Conservation (phyloP, 1,140 invertebrate genomes). For the Cyphomyrmex costatus region DNA sequence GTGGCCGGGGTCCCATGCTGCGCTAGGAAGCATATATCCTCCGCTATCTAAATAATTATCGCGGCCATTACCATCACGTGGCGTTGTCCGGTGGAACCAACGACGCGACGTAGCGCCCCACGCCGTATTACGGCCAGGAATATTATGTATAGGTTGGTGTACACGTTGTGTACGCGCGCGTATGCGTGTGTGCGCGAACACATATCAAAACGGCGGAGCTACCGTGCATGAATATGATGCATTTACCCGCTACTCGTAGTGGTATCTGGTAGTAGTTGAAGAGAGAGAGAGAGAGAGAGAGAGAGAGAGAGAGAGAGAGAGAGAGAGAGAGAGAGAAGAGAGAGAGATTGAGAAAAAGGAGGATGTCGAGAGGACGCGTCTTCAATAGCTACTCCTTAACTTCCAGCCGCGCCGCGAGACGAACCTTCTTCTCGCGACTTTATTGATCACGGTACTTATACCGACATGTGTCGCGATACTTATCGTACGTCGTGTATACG, state of each 20-base stretch:
- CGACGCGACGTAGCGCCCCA: slow-evolving; percentile 76
- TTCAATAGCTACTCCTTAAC: slow-evolving; percentile 62
- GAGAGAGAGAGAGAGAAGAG: neutral
- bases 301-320: neutral
- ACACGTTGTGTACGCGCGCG: slow-evolving; percentile 19
- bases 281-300: neutral
- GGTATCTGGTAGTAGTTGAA: neutral
- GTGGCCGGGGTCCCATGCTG: slow-evolving; percentile 82
- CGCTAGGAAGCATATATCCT: slow-evolving; percentile 85
- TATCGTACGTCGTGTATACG: slow-evolving; percentile 78
- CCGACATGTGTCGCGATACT: slow-evolving; percentile 83
- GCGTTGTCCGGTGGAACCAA: slow-evolving; percentile 82
- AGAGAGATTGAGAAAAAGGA: neutral
- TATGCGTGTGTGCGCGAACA: slow-evolving; percentile 57
- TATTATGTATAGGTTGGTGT: slow-evolving; percentile 78
- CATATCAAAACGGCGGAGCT: slow-evolving; percentile 54
- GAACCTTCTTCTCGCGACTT: slow-evolving; percentile 67
- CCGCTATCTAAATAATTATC: slow-evolving; percentile 86
- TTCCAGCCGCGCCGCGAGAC: slow-evolving; percentile 73
- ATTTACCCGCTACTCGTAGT: slow-evolving; percentile 30
- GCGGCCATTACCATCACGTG: slow-evolving; percentile 85
- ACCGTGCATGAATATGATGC: slow-evolving; percentile 64
- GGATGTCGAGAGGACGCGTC: slow-evolving; percentile 15
- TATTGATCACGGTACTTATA: slow-evolving; percentile 82
- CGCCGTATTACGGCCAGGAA: slow-evolving; percentile 74